Evolutionary conservation across 2,113 vertebrate species (phyloP).

Genomic region (Pelecanus crispus): DNA sequence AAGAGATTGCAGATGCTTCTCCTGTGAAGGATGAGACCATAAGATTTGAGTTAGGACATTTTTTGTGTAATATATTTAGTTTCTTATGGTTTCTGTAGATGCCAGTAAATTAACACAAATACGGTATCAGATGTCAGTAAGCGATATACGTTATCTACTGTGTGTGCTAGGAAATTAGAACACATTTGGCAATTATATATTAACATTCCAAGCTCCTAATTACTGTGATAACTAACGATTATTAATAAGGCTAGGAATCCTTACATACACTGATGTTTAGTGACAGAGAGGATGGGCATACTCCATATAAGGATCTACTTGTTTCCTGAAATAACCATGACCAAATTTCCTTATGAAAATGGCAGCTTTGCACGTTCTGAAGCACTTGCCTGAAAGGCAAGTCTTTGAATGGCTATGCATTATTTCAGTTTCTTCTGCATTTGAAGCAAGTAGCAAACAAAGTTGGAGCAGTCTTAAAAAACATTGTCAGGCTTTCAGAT

Average conservation of each 20-base stretch:
- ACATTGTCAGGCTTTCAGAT: not conserved
- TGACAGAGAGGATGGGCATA: not conserved
- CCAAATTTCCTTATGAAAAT: not conserved
- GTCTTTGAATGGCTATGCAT: not conserved
- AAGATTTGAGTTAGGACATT: not conserved
- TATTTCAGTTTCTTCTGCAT: not conserved
- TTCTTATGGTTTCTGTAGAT: not conserved
- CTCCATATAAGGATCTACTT: not conserved
- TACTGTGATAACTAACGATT: not conserved
- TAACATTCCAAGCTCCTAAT: not conserved
- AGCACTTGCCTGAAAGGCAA: not conserved
- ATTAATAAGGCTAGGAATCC: not conserved
- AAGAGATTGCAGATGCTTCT: constrained; percentile 39
- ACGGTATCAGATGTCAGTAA: not conserved
- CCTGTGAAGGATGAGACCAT: not conserved
- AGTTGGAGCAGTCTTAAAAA: not conserved
- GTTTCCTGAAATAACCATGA: not conserved
- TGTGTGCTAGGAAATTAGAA: not conserved
- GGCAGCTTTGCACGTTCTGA: not conserved
- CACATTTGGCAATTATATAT: not conserved
- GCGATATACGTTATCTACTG: not conserved
- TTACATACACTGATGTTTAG: not conserved
- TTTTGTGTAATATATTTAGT: not conserved
- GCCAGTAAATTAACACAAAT: not conserved
- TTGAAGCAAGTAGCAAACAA: not conserved